Evolutionary conservation across 2,888 invertebrate genomes (phyloP).

Genomic region (Melinopterus prodromus): DNA sequence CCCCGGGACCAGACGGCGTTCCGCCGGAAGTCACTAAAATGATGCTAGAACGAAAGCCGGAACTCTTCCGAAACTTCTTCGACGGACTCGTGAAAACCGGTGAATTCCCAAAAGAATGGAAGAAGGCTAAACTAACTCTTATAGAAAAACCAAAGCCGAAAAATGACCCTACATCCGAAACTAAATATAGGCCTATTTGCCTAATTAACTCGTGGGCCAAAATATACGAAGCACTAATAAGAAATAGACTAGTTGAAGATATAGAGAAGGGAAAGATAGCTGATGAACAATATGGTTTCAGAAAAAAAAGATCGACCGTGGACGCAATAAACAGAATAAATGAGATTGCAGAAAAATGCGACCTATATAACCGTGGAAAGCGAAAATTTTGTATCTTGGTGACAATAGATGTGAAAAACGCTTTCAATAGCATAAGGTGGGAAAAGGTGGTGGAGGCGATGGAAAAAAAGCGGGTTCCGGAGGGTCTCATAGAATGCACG

Average conservation of each 20-base stretch:
- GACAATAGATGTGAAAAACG: neutral
- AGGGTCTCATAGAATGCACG: neutral
- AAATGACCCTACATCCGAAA: neutral
- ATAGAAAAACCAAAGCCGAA: neutral
- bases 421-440: neutral
- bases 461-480: neutral
- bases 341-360: neutral
- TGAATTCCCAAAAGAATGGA: neutral
- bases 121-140: neutral
- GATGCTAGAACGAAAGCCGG: neutral
- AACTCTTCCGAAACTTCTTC: neutral
- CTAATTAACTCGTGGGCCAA: neutral
- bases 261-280: neutral
- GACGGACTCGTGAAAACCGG: neutral
- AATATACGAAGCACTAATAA: neutral
- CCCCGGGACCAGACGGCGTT: slow-evolving; percentile 24
- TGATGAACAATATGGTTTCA: neutral
- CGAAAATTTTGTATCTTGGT: neutral
- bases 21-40: slow-evolving; percentile 23
- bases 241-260: neutral
- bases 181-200: slow-evolving; percentile 7
- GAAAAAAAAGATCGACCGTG: slow-evolving; percentile 5
- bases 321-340: neutral
- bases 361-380: neutral
- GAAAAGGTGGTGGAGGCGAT: neutral